Evolutionary conservation across 2,888 invertebrate genomes (phyloP), one percentile per base, ranked within the genome.

Genomic region (Argyresthia goedartella): DNA sequence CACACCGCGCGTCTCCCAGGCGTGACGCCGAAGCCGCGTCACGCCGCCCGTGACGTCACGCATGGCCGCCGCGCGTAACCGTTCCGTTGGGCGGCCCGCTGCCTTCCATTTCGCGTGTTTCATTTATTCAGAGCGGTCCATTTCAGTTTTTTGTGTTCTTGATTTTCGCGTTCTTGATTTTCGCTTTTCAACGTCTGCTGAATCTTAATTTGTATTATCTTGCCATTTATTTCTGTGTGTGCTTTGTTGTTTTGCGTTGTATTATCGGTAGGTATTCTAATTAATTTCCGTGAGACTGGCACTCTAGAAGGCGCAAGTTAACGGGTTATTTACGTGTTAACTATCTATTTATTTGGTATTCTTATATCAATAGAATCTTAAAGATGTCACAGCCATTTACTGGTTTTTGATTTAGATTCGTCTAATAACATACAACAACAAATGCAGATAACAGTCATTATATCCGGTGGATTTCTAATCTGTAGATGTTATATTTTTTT

Each of bases 21-120:
- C 73, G 76, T 71, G 75, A 69, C 66, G 64, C 25, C 25, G 25
- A 25, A 25, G 25, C 25, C 25, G 25, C 25, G 25, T 25, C 25
- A 25, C 25, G 25, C 25, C 25, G 66, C 57, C 71, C 73, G 76
- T 73, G 77, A 75, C 74, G 71, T 55, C 55, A 52, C 57, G 71
- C 66, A 65, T 63, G 67, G 64, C 59, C 67, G 63, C 65, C 60
- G 71, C 67, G 74, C 81, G 76, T 80, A 76, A 80, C 84, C 73
- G 81, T 76, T 79, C 80, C 81, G 79, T 77, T 76, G 74, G 73
- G 71, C 71, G 73, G 66, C 74, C 68, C 70, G 72, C 73, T 77
- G 76, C 73, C 78, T 77, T 70, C 75, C 70, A 72, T 79, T 71
- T 72, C 69, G 71, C 73, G 65, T 70, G 62, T 66, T 64, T 58